A percentile compares a stretch with the other conserved stretches of the same genome.
Evolutionary conservation across 2,888 invertebrate species (phyloP).

Genomic region (Acronicta psi): DNA sequence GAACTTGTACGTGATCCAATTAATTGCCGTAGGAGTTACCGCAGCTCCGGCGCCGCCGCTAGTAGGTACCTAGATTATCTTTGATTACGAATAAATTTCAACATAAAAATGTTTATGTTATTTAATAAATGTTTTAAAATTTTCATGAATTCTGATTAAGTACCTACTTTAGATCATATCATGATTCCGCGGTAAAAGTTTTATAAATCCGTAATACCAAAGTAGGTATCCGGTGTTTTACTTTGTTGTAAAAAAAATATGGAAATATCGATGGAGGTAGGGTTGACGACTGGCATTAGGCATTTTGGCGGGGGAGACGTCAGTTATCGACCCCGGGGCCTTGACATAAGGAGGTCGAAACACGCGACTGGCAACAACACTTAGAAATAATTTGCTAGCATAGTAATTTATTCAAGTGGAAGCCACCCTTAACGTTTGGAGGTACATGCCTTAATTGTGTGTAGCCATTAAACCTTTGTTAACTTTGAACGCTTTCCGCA

Average conservation of each 20-base stretch:
- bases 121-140: no score
- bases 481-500: slow-evolving; percentile 25
- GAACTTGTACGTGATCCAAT: slow-evolving; percentile 54
- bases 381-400: slow-evolving; percentile 39
- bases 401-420: slow-evolving; percentile 49
- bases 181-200: slow-evolving; percentile 5
- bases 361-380: slow-evolving; percentile 68
- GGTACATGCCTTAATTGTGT: slow-evolving; percentile 17
- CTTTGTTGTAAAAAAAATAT: slow-evolving; percentile 47
- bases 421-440: slow-evolving; percentile 29
- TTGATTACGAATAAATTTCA: no score
- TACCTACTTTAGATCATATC: no score
- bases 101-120: no score
- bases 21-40: slow-evolving; percentile 36
- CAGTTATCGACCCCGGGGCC: slow-evolving; percentile 68
- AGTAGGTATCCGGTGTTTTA: no score
- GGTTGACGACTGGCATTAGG: slow-evolving; percentile 67
- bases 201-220: neutral
- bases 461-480: slow-evolving; percentile 41
- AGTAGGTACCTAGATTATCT: no score
- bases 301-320: slow-evolving; percentile 61
- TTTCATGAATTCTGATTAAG: neutral
- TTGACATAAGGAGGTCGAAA: slow-evolving; percentile 61
- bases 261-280: slow-evolving; percentile 72
- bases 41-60: slow-evolving; percentile 1